phyloP scores from a whole-genome alignment of 2,797 vertebrate species.

The Morus bassanus region DNA sequence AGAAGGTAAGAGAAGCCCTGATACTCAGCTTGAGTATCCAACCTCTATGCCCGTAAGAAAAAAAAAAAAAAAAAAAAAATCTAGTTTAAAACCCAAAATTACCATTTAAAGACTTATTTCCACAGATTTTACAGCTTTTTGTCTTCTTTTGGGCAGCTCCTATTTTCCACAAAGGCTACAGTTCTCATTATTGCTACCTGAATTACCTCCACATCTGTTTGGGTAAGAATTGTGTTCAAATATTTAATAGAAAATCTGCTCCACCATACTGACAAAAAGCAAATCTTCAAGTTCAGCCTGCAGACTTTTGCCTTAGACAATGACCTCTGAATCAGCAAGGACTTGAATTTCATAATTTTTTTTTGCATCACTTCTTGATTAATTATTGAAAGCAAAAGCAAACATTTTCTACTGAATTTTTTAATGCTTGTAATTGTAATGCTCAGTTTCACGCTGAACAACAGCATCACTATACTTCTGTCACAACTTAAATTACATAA shows the following conservation, averaged over 20 bases:
- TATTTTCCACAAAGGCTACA: neutral
- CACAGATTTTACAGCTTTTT: neutral
- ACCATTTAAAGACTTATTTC: neutral
- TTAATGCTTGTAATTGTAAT: neutral
- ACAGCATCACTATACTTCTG: neutral
- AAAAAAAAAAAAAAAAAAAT: neutral
- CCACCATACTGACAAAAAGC: neutral
- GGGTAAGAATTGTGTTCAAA: neutral
- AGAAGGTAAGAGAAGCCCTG: neutral
- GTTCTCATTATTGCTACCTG: neutral
- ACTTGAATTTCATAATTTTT: neutral
- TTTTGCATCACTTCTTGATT: neutral
- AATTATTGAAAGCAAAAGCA: neutral
- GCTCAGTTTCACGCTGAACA: neutral
- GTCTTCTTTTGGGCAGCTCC: neutral
- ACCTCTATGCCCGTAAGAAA: neutral
- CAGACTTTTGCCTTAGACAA: neutral
- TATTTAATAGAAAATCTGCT: neutral
- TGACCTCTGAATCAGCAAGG: neutral
- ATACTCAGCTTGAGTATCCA: neutral
- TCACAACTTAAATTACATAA: neutral
- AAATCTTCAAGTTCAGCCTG: neutral
- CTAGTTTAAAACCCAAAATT: neutral
- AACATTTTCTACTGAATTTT: neutral
- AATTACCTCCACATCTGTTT: neutral